Percentiles rank a stretch among this genome's conserved stretches.
phyloP scores from a whole-genome alignment of 64 coral and sea anemone genomes.

The Hydrozoanthus tunicans region DNA sequence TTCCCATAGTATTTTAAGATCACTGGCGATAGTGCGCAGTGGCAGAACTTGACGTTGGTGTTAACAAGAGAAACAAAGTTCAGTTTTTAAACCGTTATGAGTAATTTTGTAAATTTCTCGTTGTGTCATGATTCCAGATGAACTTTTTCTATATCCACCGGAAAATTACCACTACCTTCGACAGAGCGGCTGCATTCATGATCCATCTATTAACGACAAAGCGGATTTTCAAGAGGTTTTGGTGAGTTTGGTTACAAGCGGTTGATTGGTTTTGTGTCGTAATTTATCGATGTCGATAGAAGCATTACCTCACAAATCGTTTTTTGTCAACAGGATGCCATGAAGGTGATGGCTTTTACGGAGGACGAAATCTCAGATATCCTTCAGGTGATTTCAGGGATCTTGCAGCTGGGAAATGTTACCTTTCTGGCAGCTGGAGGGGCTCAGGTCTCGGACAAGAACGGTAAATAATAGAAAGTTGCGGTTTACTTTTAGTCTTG shows the following conservation, averaged over 20 bases:
- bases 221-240: constrained; percentile 92
- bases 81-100: not conserved
- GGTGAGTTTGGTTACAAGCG: constrained; percentile 43
- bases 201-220: constrained; percentile 94
- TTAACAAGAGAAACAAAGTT: not conserved
- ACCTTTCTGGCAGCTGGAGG: constrained; percentile 86
- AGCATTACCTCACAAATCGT: not conserved
- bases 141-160: constrained; percentile 70
- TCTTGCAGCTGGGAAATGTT: constrained; percentile 93
- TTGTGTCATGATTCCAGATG: constrained; percentile 56
- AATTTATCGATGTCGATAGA: not conserved
- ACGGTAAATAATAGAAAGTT: constrained; percentile 39
- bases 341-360: constrained; percentile 92
- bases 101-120: not conserved
- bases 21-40: no score
- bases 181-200: constrained; percentile 92
- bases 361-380: constrained; percentile 87
- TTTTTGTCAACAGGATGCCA: constrained; percentile 73
- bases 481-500: no score
- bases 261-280: not conserved
- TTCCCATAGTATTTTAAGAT: no score
- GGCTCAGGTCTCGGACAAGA: constrained; percentile 91
- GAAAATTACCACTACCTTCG: constrained; percentile 95
- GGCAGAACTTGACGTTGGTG: not conserved
- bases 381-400: constrained; percentile 85